Evolutionary conservation across 2,888 invertebrate genomes (phyloP), one percentile per base, ranked within the genome.

Genomic region (Lamproptera curius): DNA sequence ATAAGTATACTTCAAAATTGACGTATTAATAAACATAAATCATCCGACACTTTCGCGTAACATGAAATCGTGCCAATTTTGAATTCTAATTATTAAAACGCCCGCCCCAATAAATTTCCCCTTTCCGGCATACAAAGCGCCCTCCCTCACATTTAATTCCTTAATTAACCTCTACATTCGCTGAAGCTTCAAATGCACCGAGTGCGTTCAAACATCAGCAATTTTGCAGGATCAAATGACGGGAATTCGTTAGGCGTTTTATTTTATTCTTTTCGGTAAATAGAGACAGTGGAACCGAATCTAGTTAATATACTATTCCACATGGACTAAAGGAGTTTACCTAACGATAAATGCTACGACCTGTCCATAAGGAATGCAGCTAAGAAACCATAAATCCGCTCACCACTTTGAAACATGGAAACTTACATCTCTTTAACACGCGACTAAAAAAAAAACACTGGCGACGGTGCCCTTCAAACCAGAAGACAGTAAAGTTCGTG

Each of bases 91-190:
- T 47, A 47, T 37, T 31, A 37, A 47, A 42, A 37, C 15, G 34
- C 37, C 15, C 47, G 42, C 42, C 33, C 33, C 33, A 47, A 42
- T 42, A 38, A 47, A 47, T 47, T 46, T 41, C 42, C 42, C 31
- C 33, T 47, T 28, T 23, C 36, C 46, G 11, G 15, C 17, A 17
- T 33, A 42, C 42, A 47, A 37, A 41, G 33, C 31, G 40, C 20
- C 17, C 37, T 33, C 37, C 42, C 42, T 42, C 33, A 47, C 37
- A 42, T 47, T 47, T 38, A 42, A 42, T 47, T 42, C 42, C 31
- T 42, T 47, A 47, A 47, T 47, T 47, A 47, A 42, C 42, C 47
- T 37, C 17, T 20, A 20, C 42, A 42, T 38, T 42, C 37, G 33
- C 33, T 33, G 15, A 47, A 11, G 46, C 28, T 34, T 15, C 34